These are phyloP conservation scores for Bothrops jararaca DNA, from an alignment of 2,113 vertebrate species.

Conservation along the genomic window DNA sequence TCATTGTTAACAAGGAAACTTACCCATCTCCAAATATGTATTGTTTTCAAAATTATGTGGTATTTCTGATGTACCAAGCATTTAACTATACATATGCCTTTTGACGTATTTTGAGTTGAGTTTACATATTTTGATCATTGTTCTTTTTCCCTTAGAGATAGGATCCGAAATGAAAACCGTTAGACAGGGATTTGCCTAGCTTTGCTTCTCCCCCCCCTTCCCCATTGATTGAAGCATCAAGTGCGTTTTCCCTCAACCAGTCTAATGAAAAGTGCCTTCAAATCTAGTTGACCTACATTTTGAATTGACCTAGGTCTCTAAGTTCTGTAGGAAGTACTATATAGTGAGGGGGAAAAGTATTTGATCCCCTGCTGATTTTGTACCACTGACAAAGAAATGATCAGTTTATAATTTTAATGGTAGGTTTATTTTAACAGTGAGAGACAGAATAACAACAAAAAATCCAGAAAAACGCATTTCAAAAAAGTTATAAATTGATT, in stretches of 20 bases:
- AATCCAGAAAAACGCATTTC: too few relatives aligned
- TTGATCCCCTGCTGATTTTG: too few relatives aligned
- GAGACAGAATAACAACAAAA: too few relatives aligned
- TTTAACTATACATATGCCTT: background rate
- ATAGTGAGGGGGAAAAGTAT: too few relatives aligned
- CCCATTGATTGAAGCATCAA: background rate
- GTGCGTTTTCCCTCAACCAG: background rate
- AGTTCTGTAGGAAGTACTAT: background rate
- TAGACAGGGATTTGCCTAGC: background rate
- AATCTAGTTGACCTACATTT: background rate
- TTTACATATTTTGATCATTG: background rate
- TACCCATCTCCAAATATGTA: background rate
- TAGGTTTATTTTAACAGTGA: too few relatives aligned
- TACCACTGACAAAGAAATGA: too few relatives aligned
- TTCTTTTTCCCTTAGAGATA: background rate
- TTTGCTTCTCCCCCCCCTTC: background rate
- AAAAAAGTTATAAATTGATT: too few relatives aligned
- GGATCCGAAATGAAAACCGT: background rate
- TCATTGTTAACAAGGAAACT: background rate
- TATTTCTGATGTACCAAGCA: background rate
- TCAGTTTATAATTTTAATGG: too few relatives aligned
- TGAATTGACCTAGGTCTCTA: too few relatives aligned
- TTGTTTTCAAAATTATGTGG: background rate
- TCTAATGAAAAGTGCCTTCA: background rate
- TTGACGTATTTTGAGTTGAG: background rate